Evolutionary conservation across 2,888 invertebrate species (phyloP).

Genomic region (Eilema griseolum): DNA sequence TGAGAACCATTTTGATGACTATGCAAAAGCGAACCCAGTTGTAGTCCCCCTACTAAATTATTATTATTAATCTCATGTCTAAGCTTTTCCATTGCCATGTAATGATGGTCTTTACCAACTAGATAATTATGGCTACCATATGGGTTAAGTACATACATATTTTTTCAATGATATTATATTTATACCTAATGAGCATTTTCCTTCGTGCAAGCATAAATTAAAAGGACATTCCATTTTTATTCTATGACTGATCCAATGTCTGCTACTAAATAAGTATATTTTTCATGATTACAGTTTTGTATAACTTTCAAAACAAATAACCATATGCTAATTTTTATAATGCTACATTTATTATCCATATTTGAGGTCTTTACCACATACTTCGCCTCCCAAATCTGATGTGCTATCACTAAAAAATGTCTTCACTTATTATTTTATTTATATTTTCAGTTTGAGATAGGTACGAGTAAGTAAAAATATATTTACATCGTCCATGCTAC

Average conservation of each 20-base stretch:
- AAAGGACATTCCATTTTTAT: not conserved
- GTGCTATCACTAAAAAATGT: not conserved
- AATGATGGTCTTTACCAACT: not conserved
- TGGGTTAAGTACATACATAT: too few species aligned
- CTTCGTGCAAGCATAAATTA: not conserved
- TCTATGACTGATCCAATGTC: not conserved
- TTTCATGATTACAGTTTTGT: not conserved
- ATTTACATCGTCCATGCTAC: not conserved
- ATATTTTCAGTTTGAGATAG: not conserved
- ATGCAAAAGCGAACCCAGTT: not conserved
- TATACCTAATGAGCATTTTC: too few species aligned
- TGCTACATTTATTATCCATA: not conserved
- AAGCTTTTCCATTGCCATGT: not conserved
- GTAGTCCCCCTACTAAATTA: not conserved
- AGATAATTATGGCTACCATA: too few species aligned
- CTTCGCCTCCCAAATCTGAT: not conserved
- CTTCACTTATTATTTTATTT: not conserved
- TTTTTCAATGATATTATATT: too few species aligned
- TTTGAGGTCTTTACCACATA: not conserved
- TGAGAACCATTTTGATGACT: not conserved
- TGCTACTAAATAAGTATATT: not conserved
- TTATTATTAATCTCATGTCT: not conserved
- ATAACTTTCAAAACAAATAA: not conserved
- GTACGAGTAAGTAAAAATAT: not conserved
- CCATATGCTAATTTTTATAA: not conserved